Evolutionary conservation across 2,888 invertebrate genomes (phyloP).

Genomic region (Acronicta psi): DNA sequence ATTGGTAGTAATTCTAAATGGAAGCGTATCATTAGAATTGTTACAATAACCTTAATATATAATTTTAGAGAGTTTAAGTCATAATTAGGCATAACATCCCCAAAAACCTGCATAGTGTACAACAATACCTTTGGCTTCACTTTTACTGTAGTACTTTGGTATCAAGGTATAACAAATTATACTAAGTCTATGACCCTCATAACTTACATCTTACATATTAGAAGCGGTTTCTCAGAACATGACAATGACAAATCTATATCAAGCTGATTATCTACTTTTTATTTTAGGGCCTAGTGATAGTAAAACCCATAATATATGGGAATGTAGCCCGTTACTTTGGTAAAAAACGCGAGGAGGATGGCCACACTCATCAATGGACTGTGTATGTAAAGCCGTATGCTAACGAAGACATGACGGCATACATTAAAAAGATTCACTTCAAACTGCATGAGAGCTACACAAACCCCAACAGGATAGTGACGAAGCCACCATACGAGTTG

Average conservation of each 20-base stretch:
- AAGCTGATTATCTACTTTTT: not conserved
- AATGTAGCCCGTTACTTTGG: conserved; percentile 98
- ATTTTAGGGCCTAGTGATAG: conserved; percentile 93
- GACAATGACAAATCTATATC: not conserved
- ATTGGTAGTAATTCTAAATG: not conserved
- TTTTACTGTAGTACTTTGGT: not conserved
- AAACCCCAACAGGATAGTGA: conserved; percentile 97
- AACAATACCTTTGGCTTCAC: not conserved
- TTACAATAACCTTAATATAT: not conserved
- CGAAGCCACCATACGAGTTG: conserved; percentile 98
- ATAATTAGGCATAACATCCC: not conserved
- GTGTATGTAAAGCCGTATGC: conserved; percentile 98
- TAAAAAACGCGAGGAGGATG: conserved; percentile 98
- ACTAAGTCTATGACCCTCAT: too few relatives aligned
- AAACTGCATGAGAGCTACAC: conserved; percentile 99
- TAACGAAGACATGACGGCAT: conserved; percentile 97
- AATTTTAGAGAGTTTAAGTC: not conserved
- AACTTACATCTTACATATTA: too few relatives aligned
- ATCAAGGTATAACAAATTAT: too few relatives aligned
- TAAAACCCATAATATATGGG: conserved; percentile 98
- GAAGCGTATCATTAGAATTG: not conserved
- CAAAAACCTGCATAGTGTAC: not conserved
- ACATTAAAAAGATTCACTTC: conserved; percentile 98
- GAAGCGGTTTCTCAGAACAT: too few relatives aligned
- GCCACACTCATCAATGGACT: conserved; percentile 99